Percentiles rank a stretch among this genome's conserved stretches.
phyloP scores from a whole-genome alignment of 2,113 vertebrate species.

The Anhinga anhinga region DNA sequence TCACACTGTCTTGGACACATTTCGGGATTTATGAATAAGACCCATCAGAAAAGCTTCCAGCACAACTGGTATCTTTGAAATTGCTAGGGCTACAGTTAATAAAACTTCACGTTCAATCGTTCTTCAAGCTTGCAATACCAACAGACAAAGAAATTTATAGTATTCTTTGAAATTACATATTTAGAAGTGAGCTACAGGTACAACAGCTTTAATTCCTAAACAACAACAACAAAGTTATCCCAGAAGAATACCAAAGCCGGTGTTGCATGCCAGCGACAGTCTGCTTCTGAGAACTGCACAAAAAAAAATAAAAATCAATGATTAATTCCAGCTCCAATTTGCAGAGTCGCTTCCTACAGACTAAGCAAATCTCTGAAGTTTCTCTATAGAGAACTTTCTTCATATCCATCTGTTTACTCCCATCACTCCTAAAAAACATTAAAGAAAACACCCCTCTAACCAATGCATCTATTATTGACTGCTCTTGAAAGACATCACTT shows the following conservation, averaged over 20 bases:
- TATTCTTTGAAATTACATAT: conserved; percentile 52
- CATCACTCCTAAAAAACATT: not conserved
- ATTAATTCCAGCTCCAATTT: not conserved
- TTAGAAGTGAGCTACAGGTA: conserved; percentile 38
- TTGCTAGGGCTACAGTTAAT: conserved; percentile 70
- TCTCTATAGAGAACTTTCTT: not conserved
- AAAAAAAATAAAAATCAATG: not conserved
- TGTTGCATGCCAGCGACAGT: not conserved
- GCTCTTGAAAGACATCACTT: not conserved
- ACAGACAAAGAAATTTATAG: conserved; percentile 29
- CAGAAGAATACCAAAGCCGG: not conserved
- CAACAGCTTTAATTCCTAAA: not conserved
- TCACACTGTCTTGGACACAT: conserved; percentile 59
- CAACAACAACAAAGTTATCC: not conserved
- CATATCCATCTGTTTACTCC: not conserved
- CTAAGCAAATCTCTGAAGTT: not conserved
- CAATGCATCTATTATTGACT: not conserved
- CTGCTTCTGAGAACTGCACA: not conserved
- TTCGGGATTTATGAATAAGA: conserved; percentile 66
- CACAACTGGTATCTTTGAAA: conserved; percentile 59
- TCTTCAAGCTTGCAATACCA: not conserved
- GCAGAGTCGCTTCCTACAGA: not conserved
- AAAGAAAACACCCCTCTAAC: not conserved
- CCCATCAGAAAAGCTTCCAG: conserved; percentile 61
- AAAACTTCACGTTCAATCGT: conserved; percentile 58